A percentile compares a stretch with the other conserved stretches of the same genome.
phyloP scores from a whole-genome alignment of 1,140 invertebrate species.

The Radopholus similis region DNA sequence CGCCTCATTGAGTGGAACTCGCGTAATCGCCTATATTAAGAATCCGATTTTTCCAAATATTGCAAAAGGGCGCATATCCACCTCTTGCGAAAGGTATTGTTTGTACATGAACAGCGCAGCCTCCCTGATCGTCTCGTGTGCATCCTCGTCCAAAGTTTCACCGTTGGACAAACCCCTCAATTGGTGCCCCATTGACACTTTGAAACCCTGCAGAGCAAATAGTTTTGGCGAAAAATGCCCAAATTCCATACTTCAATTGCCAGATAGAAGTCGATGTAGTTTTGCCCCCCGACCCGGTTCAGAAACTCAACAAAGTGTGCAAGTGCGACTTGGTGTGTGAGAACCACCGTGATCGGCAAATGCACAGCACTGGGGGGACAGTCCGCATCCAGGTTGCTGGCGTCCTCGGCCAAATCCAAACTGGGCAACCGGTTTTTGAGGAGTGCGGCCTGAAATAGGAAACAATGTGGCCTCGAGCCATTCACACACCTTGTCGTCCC shows the following conservation, averaged over 20 bases:
- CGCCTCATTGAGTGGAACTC: constrained; percentile 69
- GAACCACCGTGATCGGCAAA: constrained; percentile 72
- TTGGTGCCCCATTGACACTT: constrained; percentile 74
- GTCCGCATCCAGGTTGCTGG: background rate
- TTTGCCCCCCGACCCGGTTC: constrained; percentile 70
- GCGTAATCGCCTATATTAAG: constrained; percentile 65
- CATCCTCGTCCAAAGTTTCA: constrained; percentile 47
- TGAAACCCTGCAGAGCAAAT: constrained; percentile 67
- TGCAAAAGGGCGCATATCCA: constrained; percentile 44
- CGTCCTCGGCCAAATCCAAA: background rate
- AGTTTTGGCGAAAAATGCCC: background rate
- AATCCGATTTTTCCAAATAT: background rate
- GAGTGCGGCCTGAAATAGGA: no score
- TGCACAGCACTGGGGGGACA: constrained; percentile 68
- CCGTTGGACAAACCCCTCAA: constrained; percentile 37
- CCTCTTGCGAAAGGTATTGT: constrained; percentile 76
- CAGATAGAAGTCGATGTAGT: constrained; percentile 77
- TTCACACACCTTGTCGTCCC: constrained; percentile 7
- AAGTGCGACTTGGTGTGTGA: constrained; percentile 75
- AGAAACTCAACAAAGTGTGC: constrained; percentile 78
- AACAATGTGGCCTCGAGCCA: no score
- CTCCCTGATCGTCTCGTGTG: constrained; percentile 69
- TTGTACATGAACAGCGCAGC: constrained; percentile 77
- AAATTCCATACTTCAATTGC: constrained; percentile 70
- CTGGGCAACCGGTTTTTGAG: background rate